phyloP scores from a whole-genome alignment of 2,113 vertebrate genomes.

The human (Homo sapiens) region DNA sequence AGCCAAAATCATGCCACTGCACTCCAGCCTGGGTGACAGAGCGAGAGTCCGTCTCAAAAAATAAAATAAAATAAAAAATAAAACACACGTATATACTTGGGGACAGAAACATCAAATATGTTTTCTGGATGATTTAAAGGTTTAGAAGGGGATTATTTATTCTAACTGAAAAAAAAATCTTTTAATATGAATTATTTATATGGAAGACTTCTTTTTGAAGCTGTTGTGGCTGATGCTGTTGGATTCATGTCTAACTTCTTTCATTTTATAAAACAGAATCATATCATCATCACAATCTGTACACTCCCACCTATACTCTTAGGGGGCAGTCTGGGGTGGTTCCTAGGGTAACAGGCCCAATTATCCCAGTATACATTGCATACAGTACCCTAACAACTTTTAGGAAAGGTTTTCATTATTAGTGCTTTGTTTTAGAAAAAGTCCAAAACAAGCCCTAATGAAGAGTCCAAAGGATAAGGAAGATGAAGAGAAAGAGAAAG shows the following conservation, averaged over 20 bases:
- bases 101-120: neutral
- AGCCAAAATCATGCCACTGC: no score
- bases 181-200: neutral
- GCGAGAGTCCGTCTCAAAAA: no score
- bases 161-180: neutral
- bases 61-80: neutral
- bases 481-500: conserved; percentile 38
- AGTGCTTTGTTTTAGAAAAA: conserved; percentile 32
- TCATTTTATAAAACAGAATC: conserved; percentile 11
- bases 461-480: conserved; percentile 1
- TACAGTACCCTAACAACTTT: neutral
- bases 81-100: neutral
- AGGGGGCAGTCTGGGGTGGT: neutral
- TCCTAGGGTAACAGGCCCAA: neutral
- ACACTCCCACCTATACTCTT: neutral
- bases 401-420: neutral
- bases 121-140: conserved; percentile 35
- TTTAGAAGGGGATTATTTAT: conserved; percentile 17
- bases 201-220: neutral
- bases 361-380: neutral
- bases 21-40: no score
- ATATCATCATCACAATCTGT: neutral
- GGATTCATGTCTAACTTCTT: neutral
- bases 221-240: neutral
- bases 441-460: conserved; percentile 1